Evolutionary conservation across 2,113 vertebrate genomes (phyloP), one percentile per base, ranked within the genome.

Genomic region (Chascanopsetta lugubris): DNA sequence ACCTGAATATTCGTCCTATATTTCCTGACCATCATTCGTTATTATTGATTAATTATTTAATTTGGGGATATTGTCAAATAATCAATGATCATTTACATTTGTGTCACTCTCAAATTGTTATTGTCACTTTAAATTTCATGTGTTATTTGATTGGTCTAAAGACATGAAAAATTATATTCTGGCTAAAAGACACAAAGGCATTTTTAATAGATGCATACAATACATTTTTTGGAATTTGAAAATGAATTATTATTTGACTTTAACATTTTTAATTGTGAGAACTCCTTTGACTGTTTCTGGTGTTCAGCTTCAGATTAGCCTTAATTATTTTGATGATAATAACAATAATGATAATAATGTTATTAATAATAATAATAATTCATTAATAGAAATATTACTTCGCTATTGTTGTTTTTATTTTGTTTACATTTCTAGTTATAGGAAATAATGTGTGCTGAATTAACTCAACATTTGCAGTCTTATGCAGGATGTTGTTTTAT

Each of bases 171-270:
- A 55, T n/a, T n/a, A 2, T 43, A 20, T 47, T 43, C 1, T 62
- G 62, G n/a, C 36, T 45, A 38, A 1, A 61, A 64, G 21, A 11
- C 27, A 60, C 22, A 42, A 21, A 25, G 54, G 5, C 54, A 72
- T 70, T 59, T 55, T 11, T 13, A 22, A 1, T 17, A 13, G 17
- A 26, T 11, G 1, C 8, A 30, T 17, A 47, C 24, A 15, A 40
- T 50, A 24, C 21, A 36, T 38, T 38, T 13, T 38, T 15, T 55
- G 26, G n/a, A 61, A 0, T 49, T 5, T 64, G 60, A 8, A 75
- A 24, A n/a, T 27, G 22, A 2, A 17, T 38, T 38, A 15, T 38
- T 10, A 21, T 60, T 69, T 53, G 22, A 46, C n/a, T 13, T 34
- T 3, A 20, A 15, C 20, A 9, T 21, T 71, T 38, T 62, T 36